phyloP scores from a whole-genome alignment of 2,888 invertebrate genomes.

The Punctoribates punctum region DNA sequence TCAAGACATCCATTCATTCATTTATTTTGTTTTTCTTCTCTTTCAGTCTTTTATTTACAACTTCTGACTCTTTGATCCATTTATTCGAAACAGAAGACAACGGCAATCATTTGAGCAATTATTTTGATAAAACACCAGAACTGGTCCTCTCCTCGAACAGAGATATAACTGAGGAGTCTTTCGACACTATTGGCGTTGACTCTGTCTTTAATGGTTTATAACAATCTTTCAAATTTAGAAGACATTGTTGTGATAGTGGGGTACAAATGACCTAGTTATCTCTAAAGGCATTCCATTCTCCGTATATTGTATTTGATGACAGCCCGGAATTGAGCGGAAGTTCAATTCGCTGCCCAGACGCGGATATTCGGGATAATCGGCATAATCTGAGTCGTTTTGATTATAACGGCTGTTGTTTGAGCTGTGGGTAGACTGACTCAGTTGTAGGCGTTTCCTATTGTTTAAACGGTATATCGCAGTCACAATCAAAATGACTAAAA shows the following conservation, averaged over 20 bases:
- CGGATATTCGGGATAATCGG: constrained; percentile 23
- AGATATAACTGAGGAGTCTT: not conserved
- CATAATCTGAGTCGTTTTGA: constrained; percentile 20
- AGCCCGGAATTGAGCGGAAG: constrained; percentile 3
- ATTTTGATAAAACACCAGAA: constrained; percentile 15
- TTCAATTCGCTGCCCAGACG: constrained; percentile 24
- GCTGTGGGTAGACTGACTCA: constrained; percentile 12
- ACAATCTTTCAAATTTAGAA: not conserved
- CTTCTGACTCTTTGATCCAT: constrained; percentile 23
- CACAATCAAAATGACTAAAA: constrained; percentile 23
- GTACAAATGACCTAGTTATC: constrained; percentile 27
- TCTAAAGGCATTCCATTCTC: constrained; percentile 33
- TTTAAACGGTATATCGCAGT: constrained; percentile 5
- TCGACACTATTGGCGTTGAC: not conserved
- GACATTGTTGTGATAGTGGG: constrained; percentile 33
- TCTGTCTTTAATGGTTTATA: too few relatives aligned
- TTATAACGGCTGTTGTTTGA: constrained; percentile 8
- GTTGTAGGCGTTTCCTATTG: not conserved
- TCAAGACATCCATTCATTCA: constrained; percentile 20
- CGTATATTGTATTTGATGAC: constrained; percentile 23
- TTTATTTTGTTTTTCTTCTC: constrained; percentile 11
- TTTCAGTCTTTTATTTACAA: constrained; percentile 24
- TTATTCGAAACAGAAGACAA: constrained; percentile 10
- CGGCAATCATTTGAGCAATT: constrained; percentile 36
- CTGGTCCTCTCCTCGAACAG: not conserved